Conservation (phyloP, 2,113 vertebrate genomes). For the Mormyrus lacerda region DNA sequence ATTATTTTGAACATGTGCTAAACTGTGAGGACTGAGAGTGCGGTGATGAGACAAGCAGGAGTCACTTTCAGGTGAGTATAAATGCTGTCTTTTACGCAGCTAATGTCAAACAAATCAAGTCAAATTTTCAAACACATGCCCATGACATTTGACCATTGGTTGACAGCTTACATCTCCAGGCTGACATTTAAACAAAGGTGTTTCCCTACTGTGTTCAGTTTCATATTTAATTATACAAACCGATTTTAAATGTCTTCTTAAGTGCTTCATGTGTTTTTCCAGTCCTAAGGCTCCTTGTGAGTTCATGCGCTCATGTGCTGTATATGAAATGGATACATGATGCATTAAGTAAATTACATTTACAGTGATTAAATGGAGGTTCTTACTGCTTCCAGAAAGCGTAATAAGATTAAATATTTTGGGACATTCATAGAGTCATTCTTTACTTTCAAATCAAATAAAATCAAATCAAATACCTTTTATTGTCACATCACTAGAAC, state of each 20-base stretch:
- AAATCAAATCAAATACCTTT: neutral
- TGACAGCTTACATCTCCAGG: neutral
- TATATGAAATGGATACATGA: neutral
- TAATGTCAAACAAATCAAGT: neutral
- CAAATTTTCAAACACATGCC: neutral
- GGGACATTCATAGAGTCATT: neutral
- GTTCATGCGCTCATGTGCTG: neutral
- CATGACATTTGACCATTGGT: neutral
- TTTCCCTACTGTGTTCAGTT: neutral
- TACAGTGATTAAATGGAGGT: neutral
- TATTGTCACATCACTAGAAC: neutral
- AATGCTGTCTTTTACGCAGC: neutral
- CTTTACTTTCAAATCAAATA: neutral
- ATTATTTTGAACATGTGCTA: neutral
- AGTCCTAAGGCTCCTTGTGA: neutral
- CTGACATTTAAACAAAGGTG: neutral
- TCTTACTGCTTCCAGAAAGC: neutral
- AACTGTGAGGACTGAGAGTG: neutral
- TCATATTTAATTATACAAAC: neutral
- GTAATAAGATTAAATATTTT: neutral
- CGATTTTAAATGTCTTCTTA: neutral
- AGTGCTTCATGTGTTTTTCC: neutral
- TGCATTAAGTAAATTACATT: neutral
- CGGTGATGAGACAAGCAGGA: neutral
- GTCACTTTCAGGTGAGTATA: neutral